These are phyloP conservation scores for Coendou prehensilis DNA, from an alignment of 2,797 vertebrate species.

Conservation along the genomic window DNA sequence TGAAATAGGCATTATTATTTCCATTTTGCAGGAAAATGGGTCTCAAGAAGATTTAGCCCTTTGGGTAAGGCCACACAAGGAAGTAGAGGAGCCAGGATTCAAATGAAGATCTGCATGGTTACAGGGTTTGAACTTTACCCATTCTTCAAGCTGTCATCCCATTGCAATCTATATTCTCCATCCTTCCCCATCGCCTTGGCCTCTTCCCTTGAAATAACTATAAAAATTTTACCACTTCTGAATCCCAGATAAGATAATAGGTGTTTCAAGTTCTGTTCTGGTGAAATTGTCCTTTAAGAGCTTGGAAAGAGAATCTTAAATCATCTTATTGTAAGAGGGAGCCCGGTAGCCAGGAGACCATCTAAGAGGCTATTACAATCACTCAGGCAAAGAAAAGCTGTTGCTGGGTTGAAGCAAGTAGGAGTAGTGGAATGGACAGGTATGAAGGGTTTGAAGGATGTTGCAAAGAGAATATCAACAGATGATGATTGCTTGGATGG, in stretches of 20 bases:
- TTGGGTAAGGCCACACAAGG: background rate
- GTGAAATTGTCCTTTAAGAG: background rate
- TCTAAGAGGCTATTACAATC: background rate
- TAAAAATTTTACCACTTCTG: background rate
- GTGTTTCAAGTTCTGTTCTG: background rate
- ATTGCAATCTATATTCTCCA: too few relatives aligned
- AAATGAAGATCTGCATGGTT: background rate
- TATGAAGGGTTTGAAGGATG: background rate
- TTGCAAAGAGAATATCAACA: background rate
- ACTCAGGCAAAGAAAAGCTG: background rate
- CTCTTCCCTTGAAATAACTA: background rate
- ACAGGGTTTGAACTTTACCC: background rate
- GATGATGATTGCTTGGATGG: background rate
- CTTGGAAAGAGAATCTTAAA: background rate
- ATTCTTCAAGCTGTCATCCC: background rate
- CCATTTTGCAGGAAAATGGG: background rate
- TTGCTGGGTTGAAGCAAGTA: background rate
- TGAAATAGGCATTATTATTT: background rate
- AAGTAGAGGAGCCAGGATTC: background rate
- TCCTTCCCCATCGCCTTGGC: background rate
- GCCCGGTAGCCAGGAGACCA: background rate
- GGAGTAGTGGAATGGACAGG: background rate
- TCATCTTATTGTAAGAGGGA: background rate
- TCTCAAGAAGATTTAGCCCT: background rate
- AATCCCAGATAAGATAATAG: background rate